Evolutionary conservation across 2,113 vertebrate genomes (phyloP), one percentile per base, ranked within the genome.

Genomic region (Myotis brandtii): DNA sequence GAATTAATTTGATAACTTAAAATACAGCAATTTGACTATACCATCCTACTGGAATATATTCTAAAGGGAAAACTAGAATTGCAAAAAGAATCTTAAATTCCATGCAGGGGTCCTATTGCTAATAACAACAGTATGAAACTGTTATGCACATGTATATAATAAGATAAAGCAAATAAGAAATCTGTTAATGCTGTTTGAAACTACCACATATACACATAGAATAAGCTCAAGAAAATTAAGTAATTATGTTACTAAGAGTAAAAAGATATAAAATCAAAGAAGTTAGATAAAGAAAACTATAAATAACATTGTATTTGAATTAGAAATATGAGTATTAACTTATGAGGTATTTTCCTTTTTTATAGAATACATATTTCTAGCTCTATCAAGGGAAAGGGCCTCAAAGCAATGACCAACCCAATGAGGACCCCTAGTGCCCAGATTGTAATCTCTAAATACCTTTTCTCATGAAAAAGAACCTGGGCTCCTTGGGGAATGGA

Each of bases 251-350:
- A 72, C 77, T 70, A 83, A 86, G 18, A 79, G 5, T 86, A 67
- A 93, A 94, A 37, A 91, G 34, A 82, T n/a, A 75, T 59, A 79
- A 96, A 85, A 86, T 69, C 23, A 73, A 89, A 79, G 52, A 91
- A 48, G 27, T 93, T 80, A 69, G 40, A 37, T 67, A 93, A 69
- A 46, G 48, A 62, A 96, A 84, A 52, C 30, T 72, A 10, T 72
- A 52, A 46, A 10, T 72, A 52, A 46, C 62, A 5, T 69, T 88
- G 67, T 86, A 66, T 59, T 93, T 67, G 12, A 73, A 62, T 83
- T 62, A 18, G 32, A 92, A 95, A 90, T 73, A 21, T 43, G 48
- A 46, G 23, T 79, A 93, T 85, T 93, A 84, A 84, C 5, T 93
- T 8, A 59, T 30, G 11, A 89, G 2, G 1, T 82, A 34, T 43